These are phyloP conservation scores for Heliornis fulica DNA, from an alignment of 2,113 vertebrate genomes.

Conservation along the genomic window DNA sequence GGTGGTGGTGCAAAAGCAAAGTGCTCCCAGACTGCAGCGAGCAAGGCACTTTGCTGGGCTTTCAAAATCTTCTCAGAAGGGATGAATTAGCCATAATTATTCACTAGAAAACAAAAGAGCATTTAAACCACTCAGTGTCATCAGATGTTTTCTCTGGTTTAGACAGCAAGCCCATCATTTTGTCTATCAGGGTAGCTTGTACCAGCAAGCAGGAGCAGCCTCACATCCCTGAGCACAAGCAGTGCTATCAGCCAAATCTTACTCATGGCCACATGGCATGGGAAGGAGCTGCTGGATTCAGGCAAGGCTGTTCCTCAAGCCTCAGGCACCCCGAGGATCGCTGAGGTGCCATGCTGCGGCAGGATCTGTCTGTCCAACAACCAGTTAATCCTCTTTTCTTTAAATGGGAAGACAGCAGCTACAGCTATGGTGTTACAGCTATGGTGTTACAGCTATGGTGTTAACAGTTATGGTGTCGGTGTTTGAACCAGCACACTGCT, in stretches of 20 bases:
- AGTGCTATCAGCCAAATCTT: neutral
- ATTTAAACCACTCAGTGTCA: neutral
- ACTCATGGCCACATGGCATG: neutral
- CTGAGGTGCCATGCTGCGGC: accelerated
- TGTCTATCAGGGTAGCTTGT: neutral
- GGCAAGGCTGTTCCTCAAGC: neutral
- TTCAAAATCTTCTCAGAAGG: neutral
- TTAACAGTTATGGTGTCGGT: no score
- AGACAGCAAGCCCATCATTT: neutral
- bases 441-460: neutral
- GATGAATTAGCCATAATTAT: neutral
- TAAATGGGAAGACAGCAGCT: neutral
- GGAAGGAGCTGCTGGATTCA: neutral
- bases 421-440: neutral
- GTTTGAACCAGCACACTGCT: neutral
- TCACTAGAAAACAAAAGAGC: neutral
- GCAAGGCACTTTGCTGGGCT: neutral
- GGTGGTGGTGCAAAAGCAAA: accelerated
- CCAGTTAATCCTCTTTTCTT: neutral
- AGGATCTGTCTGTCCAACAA: neutral
- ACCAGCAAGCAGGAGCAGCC: neutral
- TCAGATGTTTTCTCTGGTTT: neutral
- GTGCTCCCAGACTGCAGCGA: neutral
- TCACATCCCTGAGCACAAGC: accelerated
- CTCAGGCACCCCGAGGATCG: neutral